Evolutionary conservation across 2,888 invertebrate genomes (phyloP).

Genomic region (Dexiosoma caninum): DNA sequence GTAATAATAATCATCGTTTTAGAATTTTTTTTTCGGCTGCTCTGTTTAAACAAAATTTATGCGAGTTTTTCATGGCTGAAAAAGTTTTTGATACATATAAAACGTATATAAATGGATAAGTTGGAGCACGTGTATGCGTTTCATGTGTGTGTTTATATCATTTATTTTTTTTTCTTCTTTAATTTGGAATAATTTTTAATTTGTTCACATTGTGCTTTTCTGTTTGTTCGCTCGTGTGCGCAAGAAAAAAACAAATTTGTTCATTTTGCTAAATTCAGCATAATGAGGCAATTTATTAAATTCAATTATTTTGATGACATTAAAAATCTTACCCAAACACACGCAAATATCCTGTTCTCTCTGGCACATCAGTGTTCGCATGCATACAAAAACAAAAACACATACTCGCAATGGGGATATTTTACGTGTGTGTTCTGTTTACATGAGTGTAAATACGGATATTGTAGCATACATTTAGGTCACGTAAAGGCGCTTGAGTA

Average conservation of each 20-base stretch:
- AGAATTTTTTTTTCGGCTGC: not conserved
- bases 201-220: slow-evolving; percentile 27
- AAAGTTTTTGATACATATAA: not conserved
- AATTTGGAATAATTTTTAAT: slow-evolving; percentile 59
- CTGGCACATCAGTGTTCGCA: not conserved
- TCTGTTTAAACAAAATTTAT: not conserved
- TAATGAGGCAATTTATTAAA: slow-evolving; percentile 78
- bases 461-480: slow-evolving; percentile 23
- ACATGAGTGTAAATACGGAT: not conserved
- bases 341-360: too few relatives aligned
- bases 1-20: slow-evolving; percentile 35
- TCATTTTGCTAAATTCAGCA: slow-evolving; percentile 65
- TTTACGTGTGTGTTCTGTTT: not conserved
- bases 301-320: slow-evolving; percentile 78
- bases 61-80: not conserved
- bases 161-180: slow-evolving; percentile 23
- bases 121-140: too few relatives aligned
- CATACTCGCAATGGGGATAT: not conserved
- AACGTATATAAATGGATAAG: not conserved
- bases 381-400: not conserved
- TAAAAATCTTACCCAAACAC: slow-evolving; percentile 60
- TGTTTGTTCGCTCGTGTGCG: slow-evolving; percentile 7
- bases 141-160: too few relatives aligned
- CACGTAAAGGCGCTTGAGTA: not conserved
- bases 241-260: not conserved